Conservation (phyloP, 2,113 vertebrate species). For the Heterocephalus glaber region DNA sequence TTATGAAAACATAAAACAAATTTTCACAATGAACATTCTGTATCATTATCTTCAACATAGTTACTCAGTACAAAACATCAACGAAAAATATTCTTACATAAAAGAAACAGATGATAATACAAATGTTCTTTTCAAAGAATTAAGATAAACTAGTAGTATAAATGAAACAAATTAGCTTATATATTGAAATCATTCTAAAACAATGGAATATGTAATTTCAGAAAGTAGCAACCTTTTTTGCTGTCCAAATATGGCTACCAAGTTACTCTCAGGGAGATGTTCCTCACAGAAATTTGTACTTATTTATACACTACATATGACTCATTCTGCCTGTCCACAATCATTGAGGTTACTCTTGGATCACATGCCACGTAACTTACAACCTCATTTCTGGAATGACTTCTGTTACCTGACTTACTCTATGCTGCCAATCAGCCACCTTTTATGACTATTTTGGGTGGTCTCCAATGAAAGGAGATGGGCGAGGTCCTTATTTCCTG, state of each 20-base stretch:
- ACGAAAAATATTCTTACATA: background rate
- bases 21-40: background rate
- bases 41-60: background rate
- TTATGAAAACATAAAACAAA: background rate
- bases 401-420: background rate
- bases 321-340: background rate
- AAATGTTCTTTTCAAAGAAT: background rate
- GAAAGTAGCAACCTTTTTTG: background rate
- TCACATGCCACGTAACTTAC: background rate
- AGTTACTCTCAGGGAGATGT: background rate
- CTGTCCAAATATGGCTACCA: background rate
- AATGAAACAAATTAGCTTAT: background rate
- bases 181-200: background rate
- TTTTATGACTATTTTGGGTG: background rate
- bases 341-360: background rate
- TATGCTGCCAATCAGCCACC: background rate
- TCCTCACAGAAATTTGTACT: background rate
- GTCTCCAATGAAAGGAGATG: background rate
- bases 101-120: background rate
- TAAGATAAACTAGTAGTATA: background rate
- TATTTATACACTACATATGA: background rate
- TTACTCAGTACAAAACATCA: background rate
- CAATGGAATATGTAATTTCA: background rate
- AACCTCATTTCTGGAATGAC: background rate
- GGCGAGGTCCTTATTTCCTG: background rate